These are phyloP conservation scores for Drosophila sordidapex DNA, from an alignment of 2,888 invertebrate species.

Conservation along the genomic window DNA sequence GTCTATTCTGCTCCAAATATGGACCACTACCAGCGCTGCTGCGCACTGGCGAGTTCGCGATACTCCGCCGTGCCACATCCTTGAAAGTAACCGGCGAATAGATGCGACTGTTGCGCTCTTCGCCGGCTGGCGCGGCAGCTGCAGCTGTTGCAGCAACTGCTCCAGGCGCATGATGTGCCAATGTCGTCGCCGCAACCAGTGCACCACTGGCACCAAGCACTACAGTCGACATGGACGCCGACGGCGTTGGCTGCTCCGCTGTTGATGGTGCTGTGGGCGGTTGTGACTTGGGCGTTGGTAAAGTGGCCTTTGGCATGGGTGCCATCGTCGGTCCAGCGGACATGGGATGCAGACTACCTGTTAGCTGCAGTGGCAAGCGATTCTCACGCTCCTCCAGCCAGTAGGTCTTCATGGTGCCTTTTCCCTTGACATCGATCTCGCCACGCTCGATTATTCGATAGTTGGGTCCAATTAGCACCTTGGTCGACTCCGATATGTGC, in stretches of 20 bases:
- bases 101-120: constrained; percentile 88
- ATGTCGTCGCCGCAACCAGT: constrained; percentile 60
- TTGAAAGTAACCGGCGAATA: constrained; percentile 94
- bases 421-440: constrained; percentile 95
- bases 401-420: constrained; percentile 95
- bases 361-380: constrained; percentile 86
- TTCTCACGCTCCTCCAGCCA: constrained; percentile 92
- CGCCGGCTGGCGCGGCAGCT: constrained; percentile 36
- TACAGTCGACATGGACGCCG: constrained; percentile 49
- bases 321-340: constrained; percentile 51
- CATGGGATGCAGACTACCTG: constrained; percentile 72
- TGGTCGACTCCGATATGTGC: constrained; percentile 96
- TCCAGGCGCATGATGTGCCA: constrained; percentile 52
- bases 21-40: constrained; percentile 57
- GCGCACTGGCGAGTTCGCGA: constrained; percentile 90
- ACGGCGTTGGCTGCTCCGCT: constrained; percentile 16
- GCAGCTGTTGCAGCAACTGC: constrained; percentile 10
- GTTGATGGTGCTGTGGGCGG: constrained; percentile 27
- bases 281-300: constrained; percentile 48
- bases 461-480: constrained; percentile 89
- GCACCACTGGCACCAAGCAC: constrained; percentile 59
- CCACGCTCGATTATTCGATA: constrained; percentile 92
- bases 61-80: constrained; percentile 92
- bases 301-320: constrained; percentile 48
- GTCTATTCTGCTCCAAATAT: constrained; percentile 76